Evolutionary conservation across 2,888 invertebrate species (phyloP), one percentile per base, ranked within the genome.

Genomic region (Mesorhabditis sp.): DNA sequence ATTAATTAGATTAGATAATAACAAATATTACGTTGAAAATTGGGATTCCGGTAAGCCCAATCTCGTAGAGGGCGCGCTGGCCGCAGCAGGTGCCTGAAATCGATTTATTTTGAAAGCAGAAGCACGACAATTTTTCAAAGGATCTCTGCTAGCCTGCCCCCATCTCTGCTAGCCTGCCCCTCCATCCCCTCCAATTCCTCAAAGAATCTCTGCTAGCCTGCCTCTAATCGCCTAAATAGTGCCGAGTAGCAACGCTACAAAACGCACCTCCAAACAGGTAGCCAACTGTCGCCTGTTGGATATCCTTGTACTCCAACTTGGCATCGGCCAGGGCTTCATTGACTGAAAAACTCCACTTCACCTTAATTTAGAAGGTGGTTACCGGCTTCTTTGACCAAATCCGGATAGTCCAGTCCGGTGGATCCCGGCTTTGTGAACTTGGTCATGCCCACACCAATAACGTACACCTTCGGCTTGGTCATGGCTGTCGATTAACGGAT

Each of bases 31-130:
- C 96, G 87, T 98, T 98, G 88, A 92, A 93, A 77, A 98, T 91
- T 4, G 97, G 97, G 76, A 97, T 95, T 62, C 96, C 96, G 45
- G 92, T 95, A 91, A 96, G 91, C 70, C 96, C 96, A 62, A 96
- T 89, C 86, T 93, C 92, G 87, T 97, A 97, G 5, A 97, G 87
- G 0, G 94, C 94, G 76, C 96, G 90, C 88, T 98, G 98, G 0
- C 97, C 98, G 87, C 92, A 91, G 66, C 88, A 87, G 7, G 88
- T 86, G 50, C 81, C 72, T 72, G 65, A 13, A 68, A 65, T 5
- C n/a, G 6, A 28, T 28, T 5, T 62, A n/a, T 28, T 28, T 63
- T 63, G 10, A n/a, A 28, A 76, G 72, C 70, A 72, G 68, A 15
- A 10, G 2, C n/a, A 3, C 65, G n/a, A 28, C 2, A 1, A 15